These are phyloP conservation scores for Arenaria interpres DNA, from an alignment of 2,113 vertebrate genomes.

Conservation along the genomic window DNA sequence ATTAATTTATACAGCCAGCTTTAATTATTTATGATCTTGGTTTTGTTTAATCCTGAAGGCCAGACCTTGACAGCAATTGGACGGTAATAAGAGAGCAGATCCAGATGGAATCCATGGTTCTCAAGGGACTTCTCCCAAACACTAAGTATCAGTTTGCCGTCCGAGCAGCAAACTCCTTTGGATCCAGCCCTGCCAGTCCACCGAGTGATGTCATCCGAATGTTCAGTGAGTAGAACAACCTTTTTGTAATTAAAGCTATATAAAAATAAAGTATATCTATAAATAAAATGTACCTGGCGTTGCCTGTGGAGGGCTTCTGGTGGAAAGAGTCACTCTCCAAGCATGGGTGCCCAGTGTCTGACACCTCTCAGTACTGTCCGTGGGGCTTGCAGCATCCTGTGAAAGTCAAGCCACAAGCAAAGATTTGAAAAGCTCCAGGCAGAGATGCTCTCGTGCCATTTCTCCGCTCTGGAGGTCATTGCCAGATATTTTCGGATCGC, in stretches of 20 bases:
- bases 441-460: background rate
- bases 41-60: slow-evolving; percentile 75
- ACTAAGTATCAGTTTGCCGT: slow-evolving; percentile 91
- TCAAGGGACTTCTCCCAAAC: slow-evolving; percentile 88
- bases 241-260: background rate
- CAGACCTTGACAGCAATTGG: slow-evolving; percentile 91
- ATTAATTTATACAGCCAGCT: background rate
- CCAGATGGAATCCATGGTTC: slow-evolving; percentile 89
- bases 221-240: slow-evolving; percentile 77
- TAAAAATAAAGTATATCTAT: background rate
- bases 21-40: slow-evolving; percentile 22
- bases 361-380: background rate
- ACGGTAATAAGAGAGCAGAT: slow-evolving; percentile 87
- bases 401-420: background rate
- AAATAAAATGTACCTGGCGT: background rate
- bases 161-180: slow-evolving; percentile 83
- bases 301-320: background rate
- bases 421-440: background rate
- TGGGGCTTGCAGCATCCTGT: background rate
- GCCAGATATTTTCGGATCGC: slow-evolving; percentile 4
- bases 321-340: background rate
- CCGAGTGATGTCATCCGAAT: slow-evolving; percentile 82
- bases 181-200: slow-evolving; percentile 81
- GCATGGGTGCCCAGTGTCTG: background rate
- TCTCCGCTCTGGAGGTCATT: background rate